Evolutionary conservation across 2,113 vertebrate genomes (phyloP), one percentile per base, ranked within the genome.

Genomic region (Triplophysa tibetana): DNA sequence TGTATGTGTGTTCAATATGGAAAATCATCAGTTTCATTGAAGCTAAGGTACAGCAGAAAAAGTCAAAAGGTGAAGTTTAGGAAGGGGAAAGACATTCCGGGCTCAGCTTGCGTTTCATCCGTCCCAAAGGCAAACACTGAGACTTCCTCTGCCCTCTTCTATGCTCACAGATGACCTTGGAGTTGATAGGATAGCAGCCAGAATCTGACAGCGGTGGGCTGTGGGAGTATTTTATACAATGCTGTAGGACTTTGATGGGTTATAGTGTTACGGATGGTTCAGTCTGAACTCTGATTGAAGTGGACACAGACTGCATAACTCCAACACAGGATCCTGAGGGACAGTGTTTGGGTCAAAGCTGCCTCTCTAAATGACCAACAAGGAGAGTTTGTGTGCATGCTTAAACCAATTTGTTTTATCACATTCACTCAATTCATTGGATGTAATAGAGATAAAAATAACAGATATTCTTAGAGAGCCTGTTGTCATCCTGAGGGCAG

Each of bases 121-220:
- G 24, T 77, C 75, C 62, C 62, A 54, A 16, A 77, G 62, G 61
- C n/a, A 4, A 19, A 65, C 43, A 64, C 50, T 8, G 26, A 64
- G 45, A 77, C 75, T 77, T 77, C 75, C 62, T 77, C 75, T 77
- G 17, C 21, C 60, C 73, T 23, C 24, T n/a, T 77, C 45, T 48
- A 77, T 43, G 16, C 75, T 45, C 38, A 23, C 61, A 77, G 61
- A 77, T 77, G 75, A 77, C 75, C 75, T 77, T 77, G 62, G 19
- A 66, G 45, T 77, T 77, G 61, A 77, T 65, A 75, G 73, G 62
- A 65, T 45, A 77, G 75, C 75, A 65, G 61, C 12, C 75, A 66
- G 24, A 77, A 38, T 66, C 61, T 63, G 16, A 75, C 73, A 75
- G 38, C 23, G 38, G 43, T 26, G 52, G 43, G 45, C 21, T 45